Conservation (phyloP, 2,888 invertebrate genomes). For the Tricholauxania praeusta region DNA sequence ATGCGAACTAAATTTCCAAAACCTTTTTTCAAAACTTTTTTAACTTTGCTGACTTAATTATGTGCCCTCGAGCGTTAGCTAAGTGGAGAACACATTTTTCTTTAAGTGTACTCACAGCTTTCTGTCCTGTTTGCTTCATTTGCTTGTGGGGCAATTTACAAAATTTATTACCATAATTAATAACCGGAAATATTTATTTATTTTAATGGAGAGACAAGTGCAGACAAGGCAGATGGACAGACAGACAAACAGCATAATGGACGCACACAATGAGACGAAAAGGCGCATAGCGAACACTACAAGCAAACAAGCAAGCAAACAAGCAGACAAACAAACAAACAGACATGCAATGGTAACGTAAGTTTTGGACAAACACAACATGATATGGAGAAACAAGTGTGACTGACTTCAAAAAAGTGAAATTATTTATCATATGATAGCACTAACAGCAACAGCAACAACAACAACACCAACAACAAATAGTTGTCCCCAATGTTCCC, state of each 20-base stretch:
- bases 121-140: neutral
- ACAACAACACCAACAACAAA: neutral
- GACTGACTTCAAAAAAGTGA: slow-evolving; percentile 11
- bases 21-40: too few relatives aligned
- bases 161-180: slow-evolving; percentile 39
- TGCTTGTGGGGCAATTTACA: slow-evolving; percentile 9
- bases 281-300: neutral
- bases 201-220: slow-evolving; percentile 25
- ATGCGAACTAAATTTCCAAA: too few relatives aligned
- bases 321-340: slow-evolving; percentile 3
- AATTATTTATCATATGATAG: slow-evolving; percentile 12
- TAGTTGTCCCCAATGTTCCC: neutral
- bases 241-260: slow-evolving; percentile 11
- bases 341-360: neutral
- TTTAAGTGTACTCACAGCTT: too few relatives aligned
- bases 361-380: too few relatives aligned
- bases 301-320: neutral
- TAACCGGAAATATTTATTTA: slow-evolving; percentile 38
- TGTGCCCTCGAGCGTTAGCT: too few relatives aligned
- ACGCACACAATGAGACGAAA: slow-evolving; percentile 11
- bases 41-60: too few relatives aligned
- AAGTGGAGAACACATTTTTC: neutral
- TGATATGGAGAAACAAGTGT: slow-evolving; percentile 4
- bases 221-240: slow-evolving; percentile 9
- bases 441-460: slow-evolving; percentile 10